Percentiles rank a stretch among this genome's conserved stretches.
These are phyloP conservation scores for Lordiphosa collinella DNA, from an alignment of 1,140 invertebrate genomes.

Conservation along the genomic window DNA sequence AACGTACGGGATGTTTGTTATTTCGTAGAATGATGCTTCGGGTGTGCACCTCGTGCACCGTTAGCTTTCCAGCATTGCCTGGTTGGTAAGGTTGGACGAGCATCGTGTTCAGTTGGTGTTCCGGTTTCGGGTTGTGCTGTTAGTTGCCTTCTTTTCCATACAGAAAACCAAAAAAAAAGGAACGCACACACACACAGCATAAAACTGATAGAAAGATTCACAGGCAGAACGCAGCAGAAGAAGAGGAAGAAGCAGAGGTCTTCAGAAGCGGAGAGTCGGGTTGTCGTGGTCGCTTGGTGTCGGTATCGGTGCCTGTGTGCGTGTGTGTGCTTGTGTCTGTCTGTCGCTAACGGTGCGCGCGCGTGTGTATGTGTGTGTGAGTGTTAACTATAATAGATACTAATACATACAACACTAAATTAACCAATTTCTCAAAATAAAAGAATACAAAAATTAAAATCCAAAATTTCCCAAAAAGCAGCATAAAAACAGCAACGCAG, in stretches of 20 bases:
- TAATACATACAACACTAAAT: constrained; percentile 22
- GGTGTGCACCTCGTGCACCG: constrained; percentile 17
- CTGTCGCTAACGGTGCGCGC: constrained; percentile 69
- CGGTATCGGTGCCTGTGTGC: constrained; percentile 23
- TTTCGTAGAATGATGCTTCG: constrained; percentile 45
- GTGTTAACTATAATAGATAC: constrained; percentile 47
- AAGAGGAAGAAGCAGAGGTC: constrained; percentile 6
- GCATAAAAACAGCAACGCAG: constrained; percentile 38
- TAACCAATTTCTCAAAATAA: constrained; percentile 7
- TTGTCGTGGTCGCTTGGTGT: constrained; percentile 44
- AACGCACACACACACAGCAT: not conserved
- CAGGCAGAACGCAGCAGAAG: constrained; percentile 24
- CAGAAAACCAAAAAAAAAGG: constrained; percentile 19
- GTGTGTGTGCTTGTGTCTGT: constrained; percentile 28
- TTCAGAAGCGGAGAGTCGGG: constrained; percentile 32
- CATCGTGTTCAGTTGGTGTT: constrained; percentile 79
- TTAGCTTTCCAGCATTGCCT: constrained; percentile 62
- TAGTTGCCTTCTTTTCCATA: constrained; percentile 78
- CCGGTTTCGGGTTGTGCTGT: constrained; percentile 80
- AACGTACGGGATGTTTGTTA: constrained; percentile 12
- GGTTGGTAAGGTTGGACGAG: constrained; percentile 55
- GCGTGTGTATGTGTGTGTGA: constrained; percentile 50
- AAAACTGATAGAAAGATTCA: constrained; percentile 6
- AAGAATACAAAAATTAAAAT: constrained; percentile 3
- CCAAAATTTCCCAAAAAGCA: constrained; percentile 12